Conservation (phyloP, 2,888 invertebrate genomes). For the Ametastegia equiseti region DNA sequence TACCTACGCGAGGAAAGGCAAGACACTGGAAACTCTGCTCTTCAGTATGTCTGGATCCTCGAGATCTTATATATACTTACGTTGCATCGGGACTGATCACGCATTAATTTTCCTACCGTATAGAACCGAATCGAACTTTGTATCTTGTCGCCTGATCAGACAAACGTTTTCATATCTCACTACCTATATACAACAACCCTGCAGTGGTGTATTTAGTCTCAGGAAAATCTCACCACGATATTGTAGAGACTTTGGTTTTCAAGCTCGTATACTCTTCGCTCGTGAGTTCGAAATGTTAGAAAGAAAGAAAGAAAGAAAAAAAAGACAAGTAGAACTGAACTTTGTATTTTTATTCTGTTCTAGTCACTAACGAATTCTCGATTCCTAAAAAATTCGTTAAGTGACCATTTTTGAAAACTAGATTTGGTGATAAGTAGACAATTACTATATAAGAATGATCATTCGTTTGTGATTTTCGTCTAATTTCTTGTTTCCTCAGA, state of each 20-base stretch:
- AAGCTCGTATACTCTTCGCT: not conserved
- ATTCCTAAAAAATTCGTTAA: too few relatives aligned
- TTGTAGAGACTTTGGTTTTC: not conserved
- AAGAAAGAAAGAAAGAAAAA: not conserved
- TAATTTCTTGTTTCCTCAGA: too few relatives aligned
- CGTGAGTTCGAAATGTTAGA: not conserved
- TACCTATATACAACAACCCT: too few relatives aligned
- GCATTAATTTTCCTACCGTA: not conserved
- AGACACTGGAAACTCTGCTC: too few relatives aligned
- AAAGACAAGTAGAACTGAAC: too few relatives aligned
- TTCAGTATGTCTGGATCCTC: not conserved
- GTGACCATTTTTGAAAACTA: too few relatives aligned
- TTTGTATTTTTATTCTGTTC: too few relatives aligned
- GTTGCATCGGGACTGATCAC: not conserved
- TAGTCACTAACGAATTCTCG: too few relatives aligned
- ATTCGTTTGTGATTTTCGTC: too few relatives aligned
- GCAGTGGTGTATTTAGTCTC: not conserved
- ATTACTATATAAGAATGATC: too few relatives aligned
- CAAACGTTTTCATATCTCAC: not conserved
- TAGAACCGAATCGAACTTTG: not conserved
- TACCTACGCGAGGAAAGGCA: too few relatives aligned
- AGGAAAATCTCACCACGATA: not conserved
- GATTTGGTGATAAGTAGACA: too few relatives aligned
- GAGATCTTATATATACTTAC: not conserved
- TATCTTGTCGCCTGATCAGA: not conserved